A percentile compares a stretch with the other conserved stretches of the same genome.
Conservation (phyloP, 2,797 vertebrate species). For the Ptychobarbus kaznakovi region DNA sequence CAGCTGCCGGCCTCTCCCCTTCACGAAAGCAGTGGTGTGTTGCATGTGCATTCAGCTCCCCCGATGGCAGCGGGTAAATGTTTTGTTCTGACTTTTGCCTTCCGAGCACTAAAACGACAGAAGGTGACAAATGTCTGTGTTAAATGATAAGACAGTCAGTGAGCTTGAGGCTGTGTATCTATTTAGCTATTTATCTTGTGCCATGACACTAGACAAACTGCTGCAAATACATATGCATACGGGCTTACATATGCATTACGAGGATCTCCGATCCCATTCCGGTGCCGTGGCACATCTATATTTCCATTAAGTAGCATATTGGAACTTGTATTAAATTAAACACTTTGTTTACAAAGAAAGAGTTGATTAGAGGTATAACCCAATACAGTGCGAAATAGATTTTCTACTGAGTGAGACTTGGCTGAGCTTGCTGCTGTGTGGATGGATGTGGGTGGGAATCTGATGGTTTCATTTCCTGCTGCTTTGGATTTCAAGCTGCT, state of each 20-base stretch:
- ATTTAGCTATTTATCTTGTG: slow-evolving; percentile 46
- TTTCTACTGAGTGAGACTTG: slow-evolving; percentile 21
- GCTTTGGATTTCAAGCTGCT: slow-evolving; percentile 48
- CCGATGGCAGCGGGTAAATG: slow-evolving; percentile 29
- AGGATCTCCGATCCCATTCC: not conserved
- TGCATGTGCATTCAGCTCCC: slow-evolving; percentile 67
- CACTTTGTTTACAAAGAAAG: slow-evolving; percentile 48
- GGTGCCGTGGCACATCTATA: not conserved
- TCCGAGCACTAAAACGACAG: slow-evolving; percentile 10
- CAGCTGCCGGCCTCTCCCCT: slow-evolving; percentile 47
- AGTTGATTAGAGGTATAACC: slow-evolving; percentile 39
- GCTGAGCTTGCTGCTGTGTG: slow-evolving; percentile 25
- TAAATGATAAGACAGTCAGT: slow-evolving; percentile 42
- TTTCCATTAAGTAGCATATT: slow-evolving; percentile 29
- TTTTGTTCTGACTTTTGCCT: slow-evolving; percentile 42
- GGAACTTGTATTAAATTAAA: slow-evolving; percentile 47
- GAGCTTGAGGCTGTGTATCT: slow-evolving; percentile 46
- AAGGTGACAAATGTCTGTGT: slow-evolving; percentile 39
- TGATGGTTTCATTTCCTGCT: slow-evolving; percentile 52
- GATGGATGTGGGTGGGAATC: slow-evolving; percentile 46
- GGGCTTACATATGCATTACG: slow-evolving; percentile 19
- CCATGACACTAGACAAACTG: slow-evolving; percentile 25
- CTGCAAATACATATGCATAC: slow-evolving; percentile 37
- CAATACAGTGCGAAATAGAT: slow-evolving; percentile 32
- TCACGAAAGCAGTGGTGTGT: slow-evolving; percentile 60